Conservation (phyloP, 2,113 vertebrate genomes). For the Onychostoma macrolepis region DNA sequence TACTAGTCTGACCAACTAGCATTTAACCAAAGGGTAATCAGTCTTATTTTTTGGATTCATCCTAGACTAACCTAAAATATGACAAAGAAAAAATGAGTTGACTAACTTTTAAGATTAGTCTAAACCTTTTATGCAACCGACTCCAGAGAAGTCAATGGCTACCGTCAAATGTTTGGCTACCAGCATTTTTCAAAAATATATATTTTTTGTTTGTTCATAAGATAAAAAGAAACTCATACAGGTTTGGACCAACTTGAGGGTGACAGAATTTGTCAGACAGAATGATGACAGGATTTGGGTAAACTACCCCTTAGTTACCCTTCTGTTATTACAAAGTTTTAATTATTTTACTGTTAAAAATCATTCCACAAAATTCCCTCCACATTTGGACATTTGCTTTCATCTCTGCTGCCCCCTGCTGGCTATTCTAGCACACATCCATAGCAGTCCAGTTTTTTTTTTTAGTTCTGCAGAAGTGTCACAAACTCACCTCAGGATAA, state of each 20-base stretch:
- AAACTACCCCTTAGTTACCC: no score
- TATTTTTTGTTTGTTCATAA: not conserved
- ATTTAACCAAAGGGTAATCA: no score
- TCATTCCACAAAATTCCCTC: not conserved
- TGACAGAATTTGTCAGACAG: not conserved
- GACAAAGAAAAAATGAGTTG: no score
- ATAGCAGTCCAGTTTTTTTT: not conserved
- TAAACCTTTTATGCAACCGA: no score
- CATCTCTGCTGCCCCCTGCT: not conserved
- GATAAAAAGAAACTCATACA: not conserved
- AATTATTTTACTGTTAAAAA: not conserved
- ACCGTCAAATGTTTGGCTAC: not conserved
- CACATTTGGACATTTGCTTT: not conserved
- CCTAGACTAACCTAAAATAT: no score
- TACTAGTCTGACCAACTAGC: no score
- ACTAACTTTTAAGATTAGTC: no score
- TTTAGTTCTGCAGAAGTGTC: not conserved
- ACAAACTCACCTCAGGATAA: conserved; percentile 91
- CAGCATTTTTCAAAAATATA: not conserved
- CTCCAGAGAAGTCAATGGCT: not conserved
- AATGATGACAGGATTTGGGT: no score
- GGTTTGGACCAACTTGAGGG: not conserved
- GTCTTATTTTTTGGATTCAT: no score
- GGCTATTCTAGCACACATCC: not conserved
- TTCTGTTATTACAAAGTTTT: not conserved